Base-by-base conservation (phyloP, 23 tunicate genomes). In the Halocynthia aurantium region DNA sequence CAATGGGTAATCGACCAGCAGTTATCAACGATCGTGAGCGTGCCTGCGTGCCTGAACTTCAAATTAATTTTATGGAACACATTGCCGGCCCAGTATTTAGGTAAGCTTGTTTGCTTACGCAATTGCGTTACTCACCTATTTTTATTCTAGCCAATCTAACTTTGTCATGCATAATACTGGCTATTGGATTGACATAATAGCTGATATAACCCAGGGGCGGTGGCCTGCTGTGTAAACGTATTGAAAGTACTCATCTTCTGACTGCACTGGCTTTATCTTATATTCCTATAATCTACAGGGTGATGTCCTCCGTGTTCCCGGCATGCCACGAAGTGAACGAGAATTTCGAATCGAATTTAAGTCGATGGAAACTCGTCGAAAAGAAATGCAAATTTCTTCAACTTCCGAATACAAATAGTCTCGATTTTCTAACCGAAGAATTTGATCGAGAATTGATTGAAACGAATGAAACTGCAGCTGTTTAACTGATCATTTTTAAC, bases 1-100 rank as follows among this genome's bases (percentile, higher is more conserved):
- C 86, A 44, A 84, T 84, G 86, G 96, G 96, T 8, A 84, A 66
- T 22, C 49, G 51, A 21, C 96, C 89, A 22, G 96, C 85, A 15
- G 63, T 80, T 10, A 90, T 81, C 19, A 81, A 90, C 66, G 96
- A 90, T 55, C 85, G 96, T 10, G 96, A 90, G 50, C 70, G 84
- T 69, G 96, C 96, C 13, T 90, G 96, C 55, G 86, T 90, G 12
- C 96, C 96, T 52, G 93, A 90, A 64, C 78, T 90, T 6, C 96
- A 90, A 76, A 90, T 90, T 53, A 90, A 90, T 58, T 90, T 90
- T 56, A 90, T 90, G 89, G 63, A 57, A 15, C 86, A 84, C 62
- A 81, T 90, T 21, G 96, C 96, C 8, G 69, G 72, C 13, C 96
- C 96, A 21, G 96, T 73, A 6, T 90, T 84, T 73, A 84, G 74